A percentile compares a stretch with the other conserved stretches of the same genome.
phyloP scores from a whole-genome alignment of 2,888 invertebrate species.

The Pasiphila rectangulata region DNA sequence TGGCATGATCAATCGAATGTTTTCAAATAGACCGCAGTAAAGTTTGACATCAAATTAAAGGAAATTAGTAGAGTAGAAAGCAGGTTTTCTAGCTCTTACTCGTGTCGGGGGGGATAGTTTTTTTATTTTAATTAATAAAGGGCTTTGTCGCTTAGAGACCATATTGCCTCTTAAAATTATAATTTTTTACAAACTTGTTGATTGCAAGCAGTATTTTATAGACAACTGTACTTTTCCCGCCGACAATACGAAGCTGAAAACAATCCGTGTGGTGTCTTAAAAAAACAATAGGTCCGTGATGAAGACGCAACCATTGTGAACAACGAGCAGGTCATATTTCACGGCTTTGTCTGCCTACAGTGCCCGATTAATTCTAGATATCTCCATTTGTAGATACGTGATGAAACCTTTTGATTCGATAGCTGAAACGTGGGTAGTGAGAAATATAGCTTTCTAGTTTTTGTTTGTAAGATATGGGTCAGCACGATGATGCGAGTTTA shows the following conservation, averaged over 20 bases:
- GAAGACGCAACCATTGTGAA: slow-evolving; percentile 80
- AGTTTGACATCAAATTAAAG: too few species aligned
- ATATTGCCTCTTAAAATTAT: too few species aligned
- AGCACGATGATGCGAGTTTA: slow-evolving; percentile 17
- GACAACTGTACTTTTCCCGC: slow-evolving; percentile 33
- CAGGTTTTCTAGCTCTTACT: too few species aligned
- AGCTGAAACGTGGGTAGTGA: slow-evolving; percentile 60
- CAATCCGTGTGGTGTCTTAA: slow-evolving; percentile 73
- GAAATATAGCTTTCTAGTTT: slow-evolving; percentile 30
- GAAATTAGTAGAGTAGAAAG: too few species aligned
- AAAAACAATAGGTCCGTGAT: slow-evolving; percentile 77
- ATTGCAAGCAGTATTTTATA: too few species aligned
- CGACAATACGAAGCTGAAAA: slow-evolving; percentile 50
- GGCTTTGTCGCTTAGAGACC: too few species aligned
- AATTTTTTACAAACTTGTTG: too few species aligned
- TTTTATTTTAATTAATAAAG: too few species aligned
- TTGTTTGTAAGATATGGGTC: too few species aligned
- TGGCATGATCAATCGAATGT: too few species aligned
- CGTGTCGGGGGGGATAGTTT: too few species aligned
- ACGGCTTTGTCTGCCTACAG: slow-evolving; percentile 76
- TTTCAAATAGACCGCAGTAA: too few species aligned
- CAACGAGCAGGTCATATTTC: slow-evolving; percentile 77
- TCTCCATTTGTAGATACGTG: slow-evolving; percentile 77
- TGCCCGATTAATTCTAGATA: slow-evolving; percentile 80
- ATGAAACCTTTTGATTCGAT: slow-evolving; percentile 74